Conservation (phyloP, 2,797 vertebrate species). For the Muscicapa comitata region DNA sequence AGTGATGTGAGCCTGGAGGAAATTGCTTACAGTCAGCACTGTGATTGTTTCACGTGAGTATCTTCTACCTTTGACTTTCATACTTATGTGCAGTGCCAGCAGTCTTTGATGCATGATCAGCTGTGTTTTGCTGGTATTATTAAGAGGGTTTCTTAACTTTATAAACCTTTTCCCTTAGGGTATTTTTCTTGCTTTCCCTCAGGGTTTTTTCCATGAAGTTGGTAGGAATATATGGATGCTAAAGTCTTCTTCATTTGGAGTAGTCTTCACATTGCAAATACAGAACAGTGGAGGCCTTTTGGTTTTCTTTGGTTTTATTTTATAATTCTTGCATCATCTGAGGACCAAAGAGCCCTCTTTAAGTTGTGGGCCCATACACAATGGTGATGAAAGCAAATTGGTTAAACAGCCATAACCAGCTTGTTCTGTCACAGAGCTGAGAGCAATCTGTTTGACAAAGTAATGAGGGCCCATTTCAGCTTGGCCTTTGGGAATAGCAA, state of each 20-base stretch:
- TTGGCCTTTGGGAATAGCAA: not conserved
- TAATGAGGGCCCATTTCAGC: not conserved
- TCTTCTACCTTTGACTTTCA: not conserved
- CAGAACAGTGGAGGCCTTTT: not conserved
- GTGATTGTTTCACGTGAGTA: conserved; percentile 89
- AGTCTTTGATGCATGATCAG: not conserved
- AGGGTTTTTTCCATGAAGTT: not conserved
- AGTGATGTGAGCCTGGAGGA: conserved; percentile 83
- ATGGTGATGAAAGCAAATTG: not conserved
- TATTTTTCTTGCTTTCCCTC: not conserved
- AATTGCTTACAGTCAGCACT: conserved; percentile 81
- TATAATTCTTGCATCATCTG: not conserved
- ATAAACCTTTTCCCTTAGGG: not conserved
- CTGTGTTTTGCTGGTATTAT: not conserved
- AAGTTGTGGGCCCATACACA: not conserved
- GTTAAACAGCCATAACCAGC: not conserved
- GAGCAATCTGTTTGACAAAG: not conserved
- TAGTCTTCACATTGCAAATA: not conserved
- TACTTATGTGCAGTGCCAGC: not conserved
- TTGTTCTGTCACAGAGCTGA: not conserved
- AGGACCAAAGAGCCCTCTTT: not conserved
- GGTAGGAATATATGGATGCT: not conserved
- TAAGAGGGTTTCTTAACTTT: not conserved
- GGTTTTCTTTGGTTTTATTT: not conserved
- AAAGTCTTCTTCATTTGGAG: not conserved